Conservation (phyloP, 2,888 invertebrate species). For the Physocephala rufipes region DNA sequence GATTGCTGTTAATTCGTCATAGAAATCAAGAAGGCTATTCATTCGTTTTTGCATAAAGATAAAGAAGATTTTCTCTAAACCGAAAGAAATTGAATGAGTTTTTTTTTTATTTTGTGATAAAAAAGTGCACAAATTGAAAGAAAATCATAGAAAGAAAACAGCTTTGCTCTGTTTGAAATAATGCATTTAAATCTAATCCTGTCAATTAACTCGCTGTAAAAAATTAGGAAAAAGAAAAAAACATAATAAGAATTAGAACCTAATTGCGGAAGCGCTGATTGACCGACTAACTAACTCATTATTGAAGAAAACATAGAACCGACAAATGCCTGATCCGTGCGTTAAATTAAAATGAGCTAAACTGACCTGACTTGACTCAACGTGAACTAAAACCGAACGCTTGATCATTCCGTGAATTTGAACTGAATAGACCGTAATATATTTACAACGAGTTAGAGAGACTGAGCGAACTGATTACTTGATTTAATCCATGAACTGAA, state of each 20-base stretch:
- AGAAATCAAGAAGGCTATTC: constrained; percentile 22
- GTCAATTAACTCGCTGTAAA: not conserved
- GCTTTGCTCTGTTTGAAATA: not conserved
- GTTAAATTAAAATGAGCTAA: too few species aligned
- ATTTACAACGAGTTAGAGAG: too few species aligned
- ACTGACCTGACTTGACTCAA: too few species aligned
- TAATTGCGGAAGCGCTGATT: too few species aligned
- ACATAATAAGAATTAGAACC: not conserved
- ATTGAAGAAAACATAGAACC: too few species aligned
- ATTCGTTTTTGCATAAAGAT: not conserved
- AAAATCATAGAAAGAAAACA: not conserved
- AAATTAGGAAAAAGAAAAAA: not conserved
- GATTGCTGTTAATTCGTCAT: constrained; percentile 35
- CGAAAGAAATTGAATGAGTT: not conserved
- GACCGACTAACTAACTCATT: not conserved
- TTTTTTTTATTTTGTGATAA: not conserved
- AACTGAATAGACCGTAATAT: too few species aligned
- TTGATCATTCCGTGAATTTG: too few species aligned
- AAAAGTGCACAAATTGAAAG: not conserved
- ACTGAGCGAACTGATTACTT: too few species aligned
- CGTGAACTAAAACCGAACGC: too few species aligned
- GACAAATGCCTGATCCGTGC: too few species aligned
- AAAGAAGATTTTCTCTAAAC: too few species aligned
- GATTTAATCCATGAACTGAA: too few species aligned
- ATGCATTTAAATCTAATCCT: not conserved